phyloP scores from a whole-genome alignment of 2,888 invertebrate genomes.

The Cheilosia soror region DNA sequence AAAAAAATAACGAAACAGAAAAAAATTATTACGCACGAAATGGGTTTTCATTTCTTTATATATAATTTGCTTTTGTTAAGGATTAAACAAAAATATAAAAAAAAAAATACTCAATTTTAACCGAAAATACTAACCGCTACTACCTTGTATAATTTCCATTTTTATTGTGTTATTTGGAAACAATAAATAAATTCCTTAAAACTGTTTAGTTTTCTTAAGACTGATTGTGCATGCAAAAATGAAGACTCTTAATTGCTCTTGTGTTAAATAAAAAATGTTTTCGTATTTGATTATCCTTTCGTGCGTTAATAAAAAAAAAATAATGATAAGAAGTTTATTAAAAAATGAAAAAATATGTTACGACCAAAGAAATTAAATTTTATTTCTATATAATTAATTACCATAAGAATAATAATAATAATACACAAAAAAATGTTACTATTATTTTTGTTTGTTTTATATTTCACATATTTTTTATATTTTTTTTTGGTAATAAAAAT shows the following conservation, averaged over 20 bases:
- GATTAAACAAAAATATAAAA: conserved; percentile 8
- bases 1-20: not conserved
- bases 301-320: conserved; percentile 30
- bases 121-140: conserved; percentile 71
- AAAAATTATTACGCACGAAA: conserved; percentile 48
- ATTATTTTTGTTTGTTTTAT: conserved; percentile 5
- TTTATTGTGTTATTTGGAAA: conserved; percentile 45
- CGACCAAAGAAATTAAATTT: conserved; percentile 60
- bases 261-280: conserved; percentile 25
- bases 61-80: conserved; percentile 25
- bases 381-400: conserved; percentile 31
- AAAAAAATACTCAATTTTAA: conserved; percentile 60
- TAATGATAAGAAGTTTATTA: conserved; percentile 3
- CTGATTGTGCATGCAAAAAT: conserved; percentile 56
- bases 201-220: conserved; percentile 47
- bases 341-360: conserved; percentile 26
- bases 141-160: conserved; percentile 63
- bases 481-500: conserved; percentile 1
- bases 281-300: conserved; percentile 39
- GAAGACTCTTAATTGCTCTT: conserved; percentile 46
- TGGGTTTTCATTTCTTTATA: conserved; percentile 12
- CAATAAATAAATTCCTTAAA: conserved; percentile 17
- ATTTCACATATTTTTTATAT: not conserved
- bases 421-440: not conserved
- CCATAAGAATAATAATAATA: conserved; percentile 1